These are phyloP conservation scores for Phrynocephalus vlangalii DNA, from an alignment of 2,797 vertebrate species.

Conservation along the genomic window DNA sequence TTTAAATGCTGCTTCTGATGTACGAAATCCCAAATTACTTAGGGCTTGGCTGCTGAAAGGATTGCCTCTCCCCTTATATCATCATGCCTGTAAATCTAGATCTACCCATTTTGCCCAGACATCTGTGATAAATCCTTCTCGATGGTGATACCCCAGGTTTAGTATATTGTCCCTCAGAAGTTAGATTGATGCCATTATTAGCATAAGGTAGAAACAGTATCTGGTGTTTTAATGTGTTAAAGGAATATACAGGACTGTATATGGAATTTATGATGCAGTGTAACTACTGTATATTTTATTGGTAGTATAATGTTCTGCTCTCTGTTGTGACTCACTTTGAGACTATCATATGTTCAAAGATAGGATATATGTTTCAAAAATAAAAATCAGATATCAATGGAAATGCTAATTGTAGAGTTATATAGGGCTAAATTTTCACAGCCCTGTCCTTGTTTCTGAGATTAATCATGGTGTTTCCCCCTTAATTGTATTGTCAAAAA, in stretches of 20 bases:
- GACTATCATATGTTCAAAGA: background rate
- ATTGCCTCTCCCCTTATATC: background rate
- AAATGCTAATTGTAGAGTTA: conserved; percentile 41
- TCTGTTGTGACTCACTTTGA: background rate
- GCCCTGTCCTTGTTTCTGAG: conserved; percentile 30
- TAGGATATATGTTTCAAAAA: background rate
- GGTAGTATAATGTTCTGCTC: background rate
- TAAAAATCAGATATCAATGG: background rate
- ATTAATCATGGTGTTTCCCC: conserved; percentile 35
- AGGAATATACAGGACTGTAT: background rate
- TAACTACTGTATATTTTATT: background rate
- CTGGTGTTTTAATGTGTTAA: background rate
- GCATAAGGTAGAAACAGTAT: no score
- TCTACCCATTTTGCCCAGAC: background rate
- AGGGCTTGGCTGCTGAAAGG: background rate
- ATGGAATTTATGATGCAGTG: background rate
- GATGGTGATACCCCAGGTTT: background rate
- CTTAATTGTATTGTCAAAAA: conserved; percentile 54
- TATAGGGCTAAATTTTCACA: conserved; percentile 41
- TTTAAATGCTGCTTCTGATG: background rate
- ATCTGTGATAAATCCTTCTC: no score
- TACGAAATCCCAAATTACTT: background rate
- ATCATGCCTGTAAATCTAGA: background rate
- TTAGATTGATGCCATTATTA: background rate
- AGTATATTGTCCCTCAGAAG: background rate